Evolutionary conservation across 2,888 invertebrate genomes (phyloP).

Genomic region (Cerceris ruficornis): DNA sequence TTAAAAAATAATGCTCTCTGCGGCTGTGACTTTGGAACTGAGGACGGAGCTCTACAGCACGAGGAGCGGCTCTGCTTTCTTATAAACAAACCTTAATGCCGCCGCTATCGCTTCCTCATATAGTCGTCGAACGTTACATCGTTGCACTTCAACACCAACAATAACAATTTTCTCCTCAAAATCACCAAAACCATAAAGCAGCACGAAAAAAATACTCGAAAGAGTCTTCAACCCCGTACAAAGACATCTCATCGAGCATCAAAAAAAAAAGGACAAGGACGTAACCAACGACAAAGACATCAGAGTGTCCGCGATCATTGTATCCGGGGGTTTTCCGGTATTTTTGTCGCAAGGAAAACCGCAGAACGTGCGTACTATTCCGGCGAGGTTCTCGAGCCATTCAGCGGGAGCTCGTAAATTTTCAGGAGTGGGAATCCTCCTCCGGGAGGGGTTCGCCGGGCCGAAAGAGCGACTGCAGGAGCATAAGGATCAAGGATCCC

Average conservation of each 20-base stretch:
- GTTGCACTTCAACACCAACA: too few species aligned
- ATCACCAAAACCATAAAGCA: too few species aligned
- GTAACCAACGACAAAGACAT: not conserved
- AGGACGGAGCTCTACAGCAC: too few species aligned
- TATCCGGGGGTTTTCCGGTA: slow-evolving; percentile 46
- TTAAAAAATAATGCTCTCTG: too few species aligned
- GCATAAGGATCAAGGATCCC: slow-evolving; percentile 78
- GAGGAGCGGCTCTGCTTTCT: too few species aligned
- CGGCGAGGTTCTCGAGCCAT: slow-evolving; percentile 49
- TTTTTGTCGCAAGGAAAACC: slow-evolving; percentile 67
- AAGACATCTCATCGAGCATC: slow-evolving; percentile 21
- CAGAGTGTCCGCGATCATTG: slow-evolving; percentile 40
- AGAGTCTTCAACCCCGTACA: not conserved
- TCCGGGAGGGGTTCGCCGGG: slow-evolving; percentile 68
- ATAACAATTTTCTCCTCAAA: too few species aligned
- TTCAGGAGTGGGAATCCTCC: slow-evolving; percentile 73
- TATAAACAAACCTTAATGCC: too few species aligned
- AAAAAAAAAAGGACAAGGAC: slow-evolving; percentile 33
- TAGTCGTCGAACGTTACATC: too few species aligned
- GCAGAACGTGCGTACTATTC: slow-evolving; percentile 55
- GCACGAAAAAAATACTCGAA: too few species aligned
- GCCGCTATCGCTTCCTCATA: too few species aligned
- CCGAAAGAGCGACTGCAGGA: slow-evolving; percentile 68
- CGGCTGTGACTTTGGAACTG: too few species aligned
- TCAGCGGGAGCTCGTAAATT: slow-evolving; percentile 76